phyloP scores from a whole-genome alignment of 2,113 vertebrate species.

The Ramphastos sulfuratus region DNA sequence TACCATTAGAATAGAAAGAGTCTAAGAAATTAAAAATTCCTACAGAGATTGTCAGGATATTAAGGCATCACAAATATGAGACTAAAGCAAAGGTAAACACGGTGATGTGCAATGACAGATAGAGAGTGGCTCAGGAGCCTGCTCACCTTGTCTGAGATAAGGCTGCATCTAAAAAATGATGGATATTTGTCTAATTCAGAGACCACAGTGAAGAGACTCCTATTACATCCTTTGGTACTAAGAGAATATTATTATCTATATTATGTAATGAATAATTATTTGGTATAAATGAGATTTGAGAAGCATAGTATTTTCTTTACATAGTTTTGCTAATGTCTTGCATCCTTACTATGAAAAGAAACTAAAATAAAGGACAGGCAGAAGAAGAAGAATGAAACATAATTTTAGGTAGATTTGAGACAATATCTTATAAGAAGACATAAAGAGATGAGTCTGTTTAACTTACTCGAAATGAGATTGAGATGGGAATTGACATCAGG shows the following conservation, averaged over 20 bases:
- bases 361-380: neutral
- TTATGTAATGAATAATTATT: neutral
- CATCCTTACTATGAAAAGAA: neutral
- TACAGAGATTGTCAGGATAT: neutral
- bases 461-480: neutral
- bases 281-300: neutral
- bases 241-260: neutral
- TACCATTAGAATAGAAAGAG: neutral
- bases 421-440: neutral
- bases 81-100: neutral
- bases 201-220: neutral
- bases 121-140: neutral
- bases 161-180: neutral
- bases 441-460: neutral
- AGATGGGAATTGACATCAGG: neutral
- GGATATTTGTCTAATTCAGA: neutral
- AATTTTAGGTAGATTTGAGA: neutral
- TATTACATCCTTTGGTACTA: neutral
- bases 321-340: neutral
- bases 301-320: neutral
- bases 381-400: neutral
- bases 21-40: neutral
- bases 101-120: neutral
- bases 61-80: neutral
- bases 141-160: neutral